Base-by-base conservation (phyloP, 1,140 invertebrate species). In the Aricia agestis region DNA sequence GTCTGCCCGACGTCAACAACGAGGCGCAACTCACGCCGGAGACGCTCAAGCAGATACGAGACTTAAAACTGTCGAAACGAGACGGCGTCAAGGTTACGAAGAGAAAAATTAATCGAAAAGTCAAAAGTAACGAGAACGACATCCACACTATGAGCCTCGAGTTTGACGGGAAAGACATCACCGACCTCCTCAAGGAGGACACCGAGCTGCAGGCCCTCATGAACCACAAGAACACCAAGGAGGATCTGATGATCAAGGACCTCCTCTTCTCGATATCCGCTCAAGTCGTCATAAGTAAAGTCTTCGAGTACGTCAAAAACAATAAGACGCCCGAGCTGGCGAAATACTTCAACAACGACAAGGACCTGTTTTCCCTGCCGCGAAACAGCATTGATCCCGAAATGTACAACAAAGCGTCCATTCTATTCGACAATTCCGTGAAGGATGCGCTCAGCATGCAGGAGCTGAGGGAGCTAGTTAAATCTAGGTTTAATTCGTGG, bases 81-180 rank as follows among this genome's bases (percentile, higher is more conserved):
- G 89, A 91, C 73, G 82, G 73, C 58, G 77, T 90, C 25, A 91
- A 91, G 76, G 86, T 91, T 6, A 91, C 88, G 52, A 91, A 91
- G 70, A 78, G 89, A 41, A 91, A 91, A 82, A 83, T 80, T 19
- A 87, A 82, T 45, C 76, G 79, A 73, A 84, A 76, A 58, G 69
- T 82, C 75, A 88, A 82, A 73, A 85, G 75, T 75, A 82, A 83
- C 65, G 74, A 76, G 19, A 80, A 71, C 41, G 83, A 83, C 59
- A 78, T 81, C 1, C 36, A 31, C 36, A 69, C 68, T 59, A 69
- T 69, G 68, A 85, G 80, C 0, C 82, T 88, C 25, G 85, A 89
- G 74, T 74, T 89, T 18, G 85, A 90, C 36, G 79, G 79, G 15
- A 84, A 85, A 69, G 86, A 87, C 63, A 72, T 90, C n/a, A 74